These are phyloP conservation scores for Sebastes hopkinsi DNA, from an alignment of 2,797 vertebrate genomes.

Conservation along the genomic window DNA sequence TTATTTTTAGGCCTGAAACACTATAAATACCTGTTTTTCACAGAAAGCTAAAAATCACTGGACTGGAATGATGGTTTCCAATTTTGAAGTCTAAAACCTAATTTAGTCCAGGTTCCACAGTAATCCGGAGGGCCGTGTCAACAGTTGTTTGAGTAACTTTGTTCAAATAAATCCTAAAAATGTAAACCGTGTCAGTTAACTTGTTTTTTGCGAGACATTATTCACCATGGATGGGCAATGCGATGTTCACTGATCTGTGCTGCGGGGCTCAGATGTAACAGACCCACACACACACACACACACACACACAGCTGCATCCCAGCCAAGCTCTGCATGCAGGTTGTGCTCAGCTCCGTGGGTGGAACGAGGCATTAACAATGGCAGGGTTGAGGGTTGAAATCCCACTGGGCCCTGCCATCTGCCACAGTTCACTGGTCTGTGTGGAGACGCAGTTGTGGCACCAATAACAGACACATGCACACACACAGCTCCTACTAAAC, in stretches of 20 bases:
- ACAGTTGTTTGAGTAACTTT: not conserved
- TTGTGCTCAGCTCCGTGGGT: constrained; percentile 45
- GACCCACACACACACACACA: constrained; percentile 11
- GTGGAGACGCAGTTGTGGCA: constrained; percentile 21
- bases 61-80: constrained; percentile 11
- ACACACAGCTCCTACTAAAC: not conserved
- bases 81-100: not conserved
- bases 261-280: constrained; percentile 54
- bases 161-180: not conserved
- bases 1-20: constrained; percentile 21
- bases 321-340: constrained; percentile 36
- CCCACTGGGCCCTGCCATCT: constrained; percentile 46
- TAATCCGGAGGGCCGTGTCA: not conserved
- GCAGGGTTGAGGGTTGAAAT: constrained; percentile 61
- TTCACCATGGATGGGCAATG: constrained; percentile 47
- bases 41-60: not conserved
- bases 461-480: not conserved
- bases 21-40: not conserved
- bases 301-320: constrained; percentile 30
- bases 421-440: constrained; percentile 50
- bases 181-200: not conserved
- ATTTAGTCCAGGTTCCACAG: not conserved
- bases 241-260: constrained; percentile 60
- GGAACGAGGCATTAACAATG: constrained; percentile 51
- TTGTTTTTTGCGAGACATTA: constrained; percentile 30